Conservation (phyloP, 2,888 invertebrate species). For the Catocala sponsa region DNA sequence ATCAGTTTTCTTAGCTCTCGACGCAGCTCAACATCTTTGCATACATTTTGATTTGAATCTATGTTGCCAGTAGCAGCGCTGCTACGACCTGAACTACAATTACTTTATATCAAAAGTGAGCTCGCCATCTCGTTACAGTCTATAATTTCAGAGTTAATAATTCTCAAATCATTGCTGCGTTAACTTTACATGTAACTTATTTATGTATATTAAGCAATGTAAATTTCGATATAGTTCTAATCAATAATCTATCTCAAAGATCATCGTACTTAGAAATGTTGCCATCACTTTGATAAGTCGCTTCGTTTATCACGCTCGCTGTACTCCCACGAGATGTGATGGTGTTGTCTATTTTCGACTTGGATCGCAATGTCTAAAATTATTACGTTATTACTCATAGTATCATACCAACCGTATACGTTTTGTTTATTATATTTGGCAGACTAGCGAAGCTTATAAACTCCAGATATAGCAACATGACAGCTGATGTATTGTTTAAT, state of each 20-base stretch:
- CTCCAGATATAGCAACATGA: neutral
- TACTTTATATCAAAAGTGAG: no score
- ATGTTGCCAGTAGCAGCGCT: no score
- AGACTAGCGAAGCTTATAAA: neutral
- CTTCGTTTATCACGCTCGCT: neutral
- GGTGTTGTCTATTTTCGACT: slow-evolving; percentile 4
- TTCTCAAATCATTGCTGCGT: no score
- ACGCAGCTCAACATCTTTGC: no score
- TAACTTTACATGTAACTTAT: no score
- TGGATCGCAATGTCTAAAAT: slow-evolving; percentile 7
- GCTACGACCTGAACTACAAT: no score
- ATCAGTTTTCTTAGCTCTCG: no score
- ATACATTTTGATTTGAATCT: no score
- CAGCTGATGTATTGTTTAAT: neutral
- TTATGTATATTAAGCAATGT: no score
- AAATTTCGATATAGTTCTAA: no score
- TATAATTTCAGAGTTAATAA: no score
- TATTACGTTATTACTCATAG: slow-evolving; percentile 6
- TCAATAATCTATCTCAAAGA: neutral
- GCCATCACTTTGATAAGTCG: slow-evolving; percentile 2
- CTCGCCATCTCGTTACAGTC: no score
- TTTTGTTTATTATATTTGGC: neutral
- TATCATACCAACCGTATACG: neutral
- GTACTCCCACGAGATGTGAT: slow-evolving; percentile 9
- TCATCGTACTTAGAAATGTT: neutral